Conservation (phyloP, 2,888 invertebrate species). For the Lasioglossum marginatum region DNA sequence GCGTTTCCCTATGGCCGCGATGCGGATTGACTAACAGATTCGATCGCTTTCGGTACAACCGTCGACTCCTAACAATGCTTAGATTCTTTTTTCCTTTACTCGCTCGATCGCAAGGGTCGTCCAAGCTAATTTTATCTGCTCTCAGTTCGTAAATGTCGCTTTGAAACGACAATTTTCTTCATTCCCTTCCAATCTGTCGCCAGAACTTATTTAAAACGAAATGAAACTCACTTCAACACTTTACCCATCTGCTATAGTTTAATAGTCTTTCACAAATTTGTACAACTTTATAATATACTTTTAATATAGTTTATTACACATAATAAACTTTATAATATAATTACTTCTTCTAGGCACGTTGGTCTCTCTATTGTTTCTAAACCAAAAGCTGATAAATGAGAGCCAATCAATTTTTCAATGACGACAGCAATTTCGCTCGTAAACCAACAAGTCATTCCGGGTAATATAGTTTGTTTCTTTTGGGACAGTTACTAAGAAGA, state of each 20-base stretch:
- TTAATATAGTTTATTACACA: too few relatives aligned
- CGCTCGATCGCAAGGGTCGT: neutral
- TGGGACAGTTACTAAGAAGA: neutral
- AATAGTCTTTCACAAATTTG: neutral
- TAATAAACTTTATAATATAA: too few relatives aligned
- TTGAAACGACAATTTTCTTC: neutral
- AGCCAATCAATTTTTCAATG: neutral
- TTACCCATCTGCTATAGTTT: neutral
- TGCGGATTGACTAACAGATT: constrained; percentile 8
- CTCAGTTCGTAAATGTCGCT: neutral
- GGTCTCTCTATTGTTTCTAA: too few relatives aligned
- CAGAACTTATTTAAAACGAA: neutral
- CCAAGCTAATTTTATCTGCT: neutral
- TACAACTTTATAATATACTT: too few relatives aligned
- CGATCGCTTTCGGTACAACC: constrained; percentile 9
- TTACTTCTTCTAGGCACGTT: too few relatives aligned
- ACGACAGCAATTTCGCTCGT: neutral
- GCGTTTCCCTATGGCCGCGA: constrained; percentile 7
- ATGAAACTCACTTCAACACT: neutral
- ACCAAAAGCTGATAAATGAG: neutral
- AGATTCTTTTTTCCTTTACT: neutral
- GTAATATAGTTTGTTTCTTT: neutral
- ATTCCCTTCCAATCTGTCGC: neutral
- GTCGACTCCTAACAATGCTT: neutral
- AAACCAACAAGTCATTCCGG: neutral